phyloP scores from a whole-genome alignment of 2,797 vertebrate genomes.

The Myiotriccus ornatus region DNA sequence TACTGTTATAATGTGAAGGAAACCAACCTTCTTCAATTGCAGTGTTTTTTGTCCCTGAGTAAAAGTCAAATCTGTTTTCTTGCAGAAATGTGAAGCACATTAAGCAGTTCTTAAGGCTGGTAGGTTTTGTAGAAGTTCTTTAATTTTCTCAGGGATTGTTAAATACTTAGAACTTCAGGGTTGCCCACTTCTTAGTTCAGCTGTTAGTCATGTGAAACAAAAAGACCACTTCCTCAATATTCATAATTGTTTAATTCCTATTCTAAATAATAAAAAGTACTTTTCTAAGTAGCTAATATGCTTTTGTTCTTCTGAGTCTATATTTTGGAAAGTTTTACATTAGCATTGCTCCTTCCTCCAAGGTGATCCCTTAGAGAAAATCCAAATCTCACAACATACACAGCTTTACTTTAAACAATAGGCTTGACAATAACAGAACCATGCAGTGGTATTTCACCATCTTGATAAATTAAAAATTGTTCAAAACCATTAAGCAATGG shows the following conservation, averaged over 20 bases:
- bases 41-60: neutral
- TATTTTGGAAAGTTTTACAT: neutral
- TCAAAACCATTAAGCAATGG: neutral
- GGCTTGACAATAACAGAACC: neutral
- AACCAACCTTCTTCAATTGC: neutral
- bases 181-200: constrained; percentile 2
- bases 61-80: neutral
- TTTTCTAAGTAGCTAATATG: neutral
- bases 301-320: neutral
- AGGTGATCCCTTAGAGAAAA: neutral
- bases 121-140: neutral
- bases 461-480: neutral
- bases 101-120: neutral
- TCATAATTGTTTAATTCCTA: neutral
- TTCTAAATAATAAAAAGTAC: neutral
- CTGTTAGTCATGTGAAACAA: neutral
- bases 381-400: neutral
- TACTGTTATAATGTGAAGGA: neutral
- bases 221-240: neutral
- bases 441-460: neutral
- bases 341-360: neutral
- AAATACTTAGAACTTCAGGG: neutral
- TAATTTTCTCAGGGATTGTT: neutral
- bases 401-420: neutral
- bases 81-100: neutral